Evolutionary conservation across 2,113 vertebrate species (phyloP).

Genomic region (Atractosteus spatula): DNA sequence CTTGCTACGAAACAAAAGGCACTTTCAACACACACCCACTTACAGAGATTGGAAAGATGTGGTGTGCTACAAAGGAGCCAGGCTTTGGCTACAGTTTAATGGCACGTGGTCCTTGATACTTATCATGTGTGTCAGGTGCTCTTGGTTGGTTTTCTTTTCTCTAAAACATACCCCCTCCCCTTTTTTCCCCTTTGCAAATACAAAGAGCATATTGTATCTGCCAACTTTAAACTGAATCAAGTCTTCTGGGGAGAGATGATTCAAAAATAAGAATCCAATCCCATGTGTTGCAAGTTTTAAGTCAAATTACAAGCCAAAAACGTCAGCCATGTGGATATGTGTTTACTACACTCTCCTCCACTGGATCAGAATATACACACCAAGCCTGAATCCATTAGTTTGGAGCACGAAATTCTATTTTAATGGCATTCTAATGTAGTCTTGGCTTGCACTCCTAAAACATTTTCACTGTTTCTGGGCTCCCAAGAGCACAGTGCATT

Average conservation of each 20-base stretch:
- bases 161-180: slow-evolving; percentile 38
- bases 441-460: too few relatives aligned
- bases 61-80: not conserved
- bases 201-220: slow-evolving; percentile 40
- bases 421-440: too few relatives aligned
- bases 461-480: too few relatives aligned
- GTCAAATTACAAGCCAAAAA: slow-evolving; percentile 26
- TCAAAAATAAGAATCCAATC: slow-evolving; percentile 16
- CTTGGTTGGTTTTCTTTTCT: slow-evolving; percentile 52
- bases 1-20: slow-evolving; percentile 69
- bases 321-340: slow-evolving; percentile 45
- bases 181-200: slow-evolving; percentile 14
- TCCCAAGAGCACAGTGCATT: too few relatives aligned
- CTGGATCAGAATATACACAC: not conserved
- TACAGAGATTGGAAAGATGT: slow-evolving; percentile 50
- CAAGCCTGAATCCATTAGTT: too few relatives aligned
- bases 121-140: slow-evolving; percentile 68
- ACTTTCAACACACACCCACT: slow-evolving; percentile 61
- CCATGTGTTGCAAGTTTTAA: not conserved
- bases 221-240: slow-evolving; percentile 30
- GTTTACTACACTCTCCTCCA: slow-evolving; percentile 38
- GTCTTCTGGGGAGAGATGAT: slow-evolving; percentile 21
- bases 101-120: slow-evolving; percentile 68
- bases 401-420: too few relatives aligned
- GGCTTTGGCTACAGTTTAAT: slow-evolving; percentile 57